Base-by-base conservation (phyloP, 2,797 vertebrate species). In the Rhinoraja longicauda region DNA sequence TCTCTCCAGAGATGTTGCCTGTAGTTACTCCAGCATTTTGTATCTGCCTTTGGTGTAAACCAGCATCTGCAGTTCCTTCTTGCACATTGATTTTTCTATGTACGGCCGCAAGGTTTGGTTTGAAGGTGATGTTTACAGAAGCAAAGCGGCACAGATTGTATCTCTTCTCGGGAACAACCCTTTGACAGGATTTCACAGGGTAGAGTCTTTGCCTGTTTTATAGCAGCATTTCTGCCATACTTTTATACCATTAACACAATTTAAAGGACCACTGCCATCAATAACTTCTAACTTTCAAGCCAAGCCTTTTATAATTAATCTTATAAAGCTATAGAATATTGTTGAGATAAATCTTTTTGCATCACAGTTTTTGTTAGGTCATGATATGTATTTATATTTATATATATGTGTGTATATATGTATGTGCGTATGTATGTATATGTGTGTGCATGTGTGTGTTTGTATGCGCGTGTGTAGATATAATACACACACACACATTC, bases 151-250 rank as follows among this genome's bases (percentile, higher is more conserved):
- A 88, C 84, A 88, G 84, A 88, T 88, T 88, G 84, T 88, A 88
- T 88, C 59, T 88, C 59, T 88, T 88, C 84, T 88, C 84, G 36
- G 84, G 84, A 88, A 88, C 84, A 88, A 59, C 84, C 84, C 84
- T 88, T 88, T 88, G 84, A 88, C 84, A 88, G 84, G 84, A 88
- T 88, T 88, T 88, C 84, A 88, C 62, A 88, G 84, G 62, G 84
- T 88, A 88, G 84, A 67, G 84, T 67, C 84, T 88, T 67, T 88
- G n/a, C 84, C 62, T 88, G 84, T 67, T 88, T 88, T 21, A 32
- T 88, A 67, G 84, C 84, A 88, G 84, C 26, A 88, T 64, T 88
- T 67, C 84, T 88, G 62, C 84, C 62, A 88, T 29, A 0, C 62
- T 88, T 88, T 67, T 67, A 36, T 88, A 32, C 84, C 84, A 88